phyloP scores from a whole-genome alignment of 2,113 vertebrate species.

The Sminthopsis crassicaudata region DNA sequence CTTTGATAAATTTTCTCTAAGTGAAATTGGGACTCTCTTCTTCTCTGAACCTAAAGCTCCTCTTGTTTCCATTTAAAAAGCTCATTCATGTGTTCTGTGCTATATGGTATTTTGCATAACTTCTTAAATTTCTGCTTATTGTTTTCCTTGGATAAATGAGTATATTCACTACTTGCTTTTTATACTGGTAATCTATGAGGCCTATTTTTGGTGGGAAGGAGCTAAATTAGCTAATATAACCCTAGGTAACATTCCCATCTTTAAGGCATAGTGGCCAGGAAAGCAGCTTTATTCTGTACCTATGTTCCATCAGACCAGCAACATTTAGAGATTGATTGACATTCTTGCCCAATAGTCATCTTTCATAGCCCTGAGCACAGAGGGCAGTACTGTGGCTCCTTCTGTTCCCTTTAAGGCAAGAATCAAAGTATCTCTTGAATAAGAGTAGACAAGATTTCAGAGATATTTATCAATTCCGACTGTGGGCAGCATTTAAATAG shows the following conservation, averaged over 20 bases:
- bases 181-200: neutral
- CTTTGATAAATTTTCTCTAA: neutral
- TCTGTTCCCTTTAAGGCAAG: neutral
- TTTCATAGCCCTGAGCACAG: neutral
- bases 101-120: neutral
- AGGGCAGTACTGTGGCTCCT: neutral
- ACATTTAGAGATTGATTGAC: neutral
- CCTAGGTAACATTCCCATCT: neutral
- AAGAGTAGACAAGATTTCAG: neutral
- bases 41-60: neutral
- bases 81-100: neutral
- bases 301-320: neutral
- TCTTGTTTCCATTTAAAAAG: neutral
- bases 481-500: neutral
- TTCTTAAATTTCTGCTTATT: neutral
- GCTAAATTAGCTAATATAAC: neutral
- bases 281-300: neutral
- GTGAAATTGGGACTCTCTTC: neutral
- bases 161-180: neutral
- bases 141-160: neutral
- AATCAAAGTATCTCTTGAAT: neutral
- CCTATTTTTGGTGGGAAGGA: neutral
- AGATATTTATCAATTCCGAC: neutral
- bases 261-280: neutral
- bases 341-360: neutral